Conservation (phyloP, 1,140 invertebrate species). For the Zaprionus davidi region DNA sequence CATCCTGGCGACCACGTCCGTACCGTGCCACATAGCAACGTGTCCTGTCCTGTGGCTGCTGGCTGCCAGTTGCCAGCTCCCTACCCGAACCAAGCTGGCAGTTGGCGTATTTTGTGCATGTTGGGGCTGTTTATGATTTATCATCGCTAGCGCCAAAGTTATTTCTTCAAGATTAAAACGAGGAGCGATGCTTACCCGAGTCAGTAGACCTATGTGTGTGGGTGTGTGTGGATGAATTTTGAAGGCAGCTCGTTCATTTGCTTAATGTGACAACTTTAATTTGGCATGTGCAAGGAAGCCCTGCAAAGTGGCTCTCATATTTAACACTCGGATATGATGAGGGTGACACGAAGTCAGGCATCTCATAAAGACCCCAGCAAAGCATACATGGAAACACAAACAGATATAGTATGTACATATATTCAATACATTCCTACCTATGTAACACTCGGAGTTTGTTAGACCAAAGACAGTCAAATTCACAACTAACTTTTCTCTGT, state of each 20-base stretch:
- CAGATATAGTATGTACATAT: background rate
- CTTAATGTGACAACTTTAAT: conserved; percentile 81
- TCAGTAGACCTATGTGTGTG: background rate
- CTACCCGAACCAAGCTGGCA: conserved; percentile 1
- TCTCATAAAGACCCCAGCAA: conserved; percentile 15
- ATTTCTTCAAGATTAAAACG: conserved; percentile 79
- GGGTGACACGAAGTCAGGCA: conserved; percentile 10
- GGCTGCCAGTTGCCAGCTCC: background rate
- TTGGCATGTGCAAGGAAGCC: conserved; percentile 46
- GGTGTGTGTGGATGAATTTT: conserved; percentile 18
- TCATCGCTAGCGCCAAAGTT: conserved; percentile 77
- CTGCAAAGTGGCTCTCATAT: conserved; percentile 70
- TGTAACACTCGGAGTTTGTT: background rate
- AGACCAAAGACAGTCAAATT: conserved; percentile 26
- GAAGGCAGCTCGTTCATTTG: conserved; percentile 60
- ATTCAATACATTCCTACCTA: background rate
- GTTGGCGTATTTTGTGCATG: conserved; percentile 32
- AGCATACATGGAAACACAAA: background rate
- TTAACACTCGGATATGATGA: conserved; percentile 46
- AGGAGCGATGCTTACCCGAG: conserved; percentile 47
- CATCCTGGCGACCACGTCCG: conserved; percentile 38
- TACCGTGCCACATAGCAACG: conserved; percentile 18
- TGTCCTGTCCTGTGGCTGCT: conserved; percentile 34
- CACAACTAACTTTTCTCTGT: conserved; percentile 51
- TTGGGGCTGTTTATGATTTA: conserved; percentile 78